A percentile compares a stretch with the other conserved stretches of the same genome.
phyloP scores from a whole-genome alignment of 92 coral and sea anemone species.

The Pocillopora meandrina region DNA sequence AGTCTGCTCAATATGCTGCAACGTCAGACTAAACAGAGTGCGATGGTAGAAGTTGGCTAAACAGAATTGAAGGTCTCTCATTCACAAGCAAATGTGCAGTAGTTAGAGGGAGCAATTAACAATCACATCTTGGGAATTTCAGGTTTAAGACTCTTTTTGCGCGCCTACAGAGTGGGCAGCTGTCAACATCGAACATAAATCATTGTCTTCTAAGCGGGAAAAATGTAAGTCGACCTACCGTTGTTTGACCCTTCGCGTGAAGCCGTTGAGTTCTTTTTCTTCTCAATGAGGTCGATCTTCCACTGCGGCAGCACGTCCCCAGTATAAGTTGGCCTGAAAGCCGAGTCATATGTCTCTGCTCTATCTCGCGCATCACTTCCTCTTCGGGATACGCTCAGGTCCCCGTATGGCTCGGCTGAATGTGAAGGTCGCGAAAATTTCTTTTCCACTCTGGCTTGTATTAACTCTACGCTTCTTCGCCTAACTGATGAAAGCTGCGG shows the following conservation, averaged over 20 bases:
- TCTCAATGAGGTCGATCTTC: constrained; percentile 69
- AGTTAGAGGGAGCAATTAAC: too few relatives aligned
- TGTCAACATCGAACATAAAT: too few relatives aligned
- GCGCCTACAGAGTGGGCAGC: too few relatives aligned
- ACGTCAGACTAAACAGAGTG: too few relatives aligned
- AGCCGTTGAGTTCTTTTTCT: constrained; percentile 25
- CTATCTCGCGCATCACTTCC: constrained; percentile 19
- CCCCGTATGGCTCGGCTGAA: constrained; percentile 16
- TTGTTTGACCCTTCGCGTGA: background rate
- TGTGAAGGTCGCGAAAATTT: background rate
- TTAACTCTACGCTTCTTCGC: constrained; percentile 47
- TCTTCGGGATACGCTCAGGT: constrained; percentile 8
- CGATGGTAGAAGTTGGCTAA: too few relatives aligned
- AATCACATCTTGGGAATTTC: too few relatives aligned
- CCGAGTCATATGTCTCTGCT: constrained; percentile 8
- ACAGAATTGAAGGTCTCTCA: too few relatives aligned
- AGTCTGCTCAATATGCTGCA: too few relatives aligned
- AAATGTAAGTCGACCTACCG: background rate
- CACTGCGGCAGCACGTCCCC: constrained; percentile 76
- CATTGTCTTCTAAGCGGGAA: background rate
- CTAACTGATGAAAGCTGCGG: constrained; percentile 48
- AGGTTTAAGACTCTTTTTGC: too few relatives aligned
- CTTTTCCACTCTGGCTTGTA: constrained; percentile 37
- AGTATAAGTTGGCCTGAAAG: constrained; percentile 53
- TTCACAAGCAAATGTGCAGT: too few relatives aligned